phyloP scores from a whole-genome alignment of 2,888 invertebrate species.

The Aphodius granarius region DNA sequence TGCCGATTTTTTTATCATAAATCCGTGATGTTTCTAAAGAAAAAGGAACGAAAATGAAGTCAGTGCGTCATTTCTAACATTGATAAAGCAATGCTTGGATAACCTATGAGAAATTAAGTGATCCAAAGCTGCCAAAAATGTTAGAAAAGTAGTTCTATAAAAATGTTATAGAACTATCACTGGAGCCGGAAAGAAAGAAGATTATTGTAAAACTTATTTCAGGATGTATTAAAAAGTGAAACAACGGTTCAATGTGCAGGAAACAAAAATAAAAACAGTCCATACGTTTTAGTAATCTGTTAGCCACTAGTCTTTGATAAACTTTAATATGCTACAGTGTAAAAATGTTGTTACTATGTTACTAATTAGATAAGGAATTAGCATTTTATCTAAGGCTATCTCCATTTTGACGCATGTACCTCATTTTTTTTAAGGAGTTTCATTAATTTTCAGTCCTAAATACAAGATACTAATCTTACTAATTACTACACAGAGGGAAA shows the following conservation, averaged over 20 bases:
- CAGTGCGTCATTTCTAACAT: not conserved
- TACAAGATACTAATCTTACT: no score
- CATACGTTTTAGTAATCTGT: not conserved
- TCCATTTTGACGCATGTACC: not conserved
- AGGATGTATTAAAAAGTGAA: no score
- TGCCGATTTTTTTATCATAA: no score
- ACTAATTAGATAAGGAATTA: not conserved
- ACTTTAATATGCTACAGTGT: not conserved
- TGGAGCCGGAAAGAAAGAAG: no score
- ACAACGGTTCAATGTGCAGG: not conserved
- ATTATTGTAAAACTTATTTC: no score
- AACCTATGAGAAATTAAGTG: not conserved
- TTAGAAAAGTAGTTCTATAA: not conserved
- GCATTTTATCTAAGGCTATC: not conserved
- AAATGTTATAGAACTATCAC: no score
- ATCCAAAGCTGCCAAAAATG: not conserved
- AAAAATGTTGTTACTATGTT: not conserved
- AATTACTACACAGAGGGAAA: no score
- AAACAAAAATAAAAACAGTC: not conserved
- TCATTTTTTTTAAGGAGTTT: not conserved
- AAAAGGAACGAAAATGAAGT: not conserved
- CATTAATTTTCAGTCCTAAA: no score
- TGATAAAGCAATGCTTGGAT: not conserved
- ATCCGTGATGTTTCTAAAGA: not conserved
- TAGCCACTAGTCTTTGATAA: not conserved